Evolutionary conservation across 2,797 vertebrate genomes (phyloP).

Genomic region (Pseudochromis fuscus): DNA sequence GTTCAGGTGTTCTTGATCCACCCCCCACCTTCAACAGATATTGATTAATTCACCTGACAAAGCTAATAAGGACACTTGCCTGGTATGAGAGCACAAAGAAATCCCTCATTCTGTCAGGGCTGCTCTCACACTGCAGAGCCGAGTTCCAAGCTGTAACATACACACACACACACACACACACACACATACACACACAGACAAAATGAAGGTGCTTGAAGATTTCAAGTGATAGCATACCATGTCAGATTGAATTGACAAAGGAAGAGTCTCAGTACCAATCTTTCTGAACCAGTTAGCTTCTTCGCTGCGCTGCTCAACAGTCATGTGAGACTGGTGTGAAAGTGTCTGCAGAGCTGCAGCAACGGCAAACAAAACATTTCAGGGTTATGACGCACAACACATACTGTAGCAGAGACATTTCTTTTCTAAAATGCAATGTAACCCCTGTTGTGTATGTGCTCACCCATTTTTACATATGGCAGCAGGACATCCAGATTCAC

Average conservation of each 20-base stretch:
- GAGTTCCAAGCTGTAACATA: slow-evolving; percentile 92
- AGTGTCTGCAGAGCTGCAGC: slow-evolving; percentile 87
- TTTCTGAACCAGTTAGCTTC: slow-evolving; percentile 94
- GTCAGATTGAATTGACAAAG: slow-evolving; percentile 28
- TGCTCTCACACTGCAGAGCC: slow-evolving; percentile 87
- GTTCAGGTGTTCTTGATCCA: slow-evolving; percentile 49
- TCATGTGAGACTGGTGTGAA: slow-evolving; percentile 65
- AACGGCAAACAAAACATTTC: slow-evolving; percentile 39
- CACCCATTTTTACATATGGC: slow-evolving; percentile 84
- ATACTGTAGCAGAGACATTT: slow-evolving; percentile 8
- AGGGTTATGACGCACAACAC: slow-evolving; percentile 14
- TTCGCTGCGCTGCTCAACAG: slow-evolving; percentile 74
- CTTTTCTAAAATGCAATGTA: slow-evolving; percentile 3
- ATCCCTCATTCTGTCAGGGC: slow-evolving; percentile 89
- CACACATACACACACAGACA: slow-evolving; percentile 43
- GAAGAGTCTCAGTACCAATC: slow-evolving; percentile 84
- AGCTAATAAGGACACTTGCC: slow-evolving; percentile 78
- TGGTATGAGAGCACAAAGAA: slow-evolving; percentile 93
- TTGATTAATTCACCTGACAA: slow-evolving; percentile 43
- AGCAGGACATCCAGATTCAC: slow-evolving; percentile 76
- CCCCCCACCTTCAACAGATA: slow-evolving; percentile 28
- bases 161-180: slow-evolving; percentile 30
- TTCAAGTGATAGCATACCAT: slow-evolving; percentile 26
- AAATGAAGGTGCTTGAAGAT: slow-evolving; percentile 39
- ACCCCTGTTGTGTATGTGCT: slow-evolving; percentile 31